Conservation (phyloP, 1,140 invertebrate species). For the Panulirus ornatus region DNA sequence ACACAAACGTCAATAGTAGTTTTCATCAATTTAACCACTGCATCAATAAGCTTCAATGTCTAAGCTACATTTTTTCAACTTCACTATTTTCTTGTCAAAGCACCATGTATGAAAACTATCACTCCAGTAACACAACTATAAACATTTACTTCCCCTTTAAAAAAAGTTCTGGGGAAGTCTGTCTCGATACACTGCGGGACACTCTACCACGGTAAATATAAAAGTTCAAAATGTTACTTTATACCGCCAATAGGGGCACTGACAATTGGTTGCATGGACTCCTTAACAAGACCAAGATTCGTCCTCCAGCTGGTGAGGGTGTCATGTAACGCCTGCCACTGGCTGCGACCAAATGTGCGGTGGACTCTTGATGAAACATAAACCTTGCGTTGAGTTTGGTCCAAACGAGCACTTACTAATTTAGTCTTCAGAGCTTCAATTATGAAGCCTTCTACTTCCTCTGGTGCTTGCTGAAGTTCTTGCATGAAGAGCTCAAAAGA, state of each 20-base stretch:
- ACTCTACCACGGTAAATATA: too few relatives aligned
- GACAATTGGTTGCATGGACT: slow-evolving; percentile 83
- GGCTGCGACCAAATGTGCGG: slow-evolving; percentile 93
- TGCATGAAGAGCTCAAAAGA: slow-evolving; percentile 91
- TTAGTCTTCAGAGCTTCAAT: slow-evolving; percentile 98
- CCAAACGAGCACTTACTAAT: slow-evolving; percentile 94
- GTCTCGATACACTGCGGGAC: too few relatives aligned
- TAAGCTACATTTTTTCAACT: too few relatives aligned
- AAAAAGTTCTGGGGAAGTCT: too few relatives aligned
- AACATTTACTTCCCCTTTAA: too few relatives aligned
- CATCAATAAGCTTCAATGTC: too few relatives aligned
- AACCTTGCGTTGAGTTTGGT: slow-evolving; percentile 92
- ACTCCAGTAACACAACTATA: too few relatives aligned
- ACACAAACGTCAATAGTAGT: too few relatives aligned
- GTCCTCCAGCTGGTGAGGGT: slow-evolving; percentile 91
- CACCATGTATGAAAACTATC: too few relatives aligned
- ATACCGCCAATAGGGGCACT: slow-evolving; percentile 72
- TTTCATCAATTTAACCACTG: too few relatives aligned
- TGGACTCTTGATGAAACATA: slow-evolving; percentile 96
- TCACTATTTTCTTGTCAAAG: too few relatives aligned
- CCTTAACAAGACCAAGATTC: slow-evolving; percentile 85
- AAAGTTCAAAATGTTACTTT: too few relatives aligned
- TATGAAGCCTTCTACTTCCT: slow-evolving; percentile 96
- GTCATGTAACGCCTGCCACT: slow-evolving; percentile 94
- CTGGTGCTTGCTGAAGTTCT: slow-evolving; percentile 90